Evolutionary conservation across 1,140 invertebrate species (phyloP).

Genomic region (Manduca sexta): DNA sequence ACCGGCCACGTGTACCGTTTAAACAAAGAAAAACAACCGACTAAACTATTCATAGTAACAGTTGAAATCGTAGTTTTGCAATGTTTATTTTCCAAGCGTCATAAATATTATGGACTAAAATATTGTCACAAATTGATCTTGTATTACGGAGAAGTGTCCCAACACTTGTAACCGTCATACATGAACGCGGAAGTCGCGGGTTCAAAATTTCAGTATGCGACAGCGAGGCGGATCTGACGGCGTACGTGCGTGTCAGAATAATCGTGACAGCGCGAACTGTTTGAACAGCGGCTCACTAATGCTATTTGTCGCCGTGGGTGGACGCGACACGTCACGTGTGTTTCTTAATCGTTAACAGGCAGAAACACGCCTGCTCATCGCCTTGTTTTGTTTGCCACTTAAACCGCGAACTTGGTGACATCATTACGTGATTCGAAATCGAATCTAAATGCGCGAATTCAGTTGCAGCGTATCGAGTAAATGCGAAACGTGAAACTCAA

Average conservation of each 20-base stretch:
- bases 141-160: too few species aligned
- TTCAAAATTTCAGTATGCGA: conserved; percentile 30
- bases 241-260: conserved; percentile 35
- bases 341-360: conserved; percentile 62
- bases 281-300: conserved; percentile 54
- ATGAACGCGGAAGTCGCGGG: conserved; percentile 24
- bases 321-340: conserved; percentile 46
- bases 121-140: too few species aligned
- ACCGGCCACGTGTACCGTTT: conserved; percentile 27
- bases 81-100: too few species aligned
- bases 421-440: conserved; percentile 39
- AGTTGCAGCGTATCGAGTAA: conserved; percentile 20
- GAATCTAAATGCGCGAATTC: conserved; percentile 9
- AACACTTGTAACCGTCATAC: conserved; percentile 7
- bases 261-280: conserved; percentile 37
- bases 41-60: background rate
- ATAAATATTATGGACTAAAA: too few species aligned
- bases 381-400: conserved; percentile 49
- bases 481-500: conserved; percentile 41
- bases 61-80: background rate
- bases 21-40: background rate
- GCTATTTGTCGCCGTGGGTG: conserved; percentile 48
- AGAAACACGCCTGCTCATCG: conserved; percentile 46
- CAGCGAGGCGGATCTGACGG: conserved; percentile 11
- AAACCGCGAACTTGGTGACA: conserved; percentile 42